Evolutionary conservation across 35 echinoderm and acorn worm genomes (phyloP).

Genomic region (Nesometra sesokonis): DNA sequence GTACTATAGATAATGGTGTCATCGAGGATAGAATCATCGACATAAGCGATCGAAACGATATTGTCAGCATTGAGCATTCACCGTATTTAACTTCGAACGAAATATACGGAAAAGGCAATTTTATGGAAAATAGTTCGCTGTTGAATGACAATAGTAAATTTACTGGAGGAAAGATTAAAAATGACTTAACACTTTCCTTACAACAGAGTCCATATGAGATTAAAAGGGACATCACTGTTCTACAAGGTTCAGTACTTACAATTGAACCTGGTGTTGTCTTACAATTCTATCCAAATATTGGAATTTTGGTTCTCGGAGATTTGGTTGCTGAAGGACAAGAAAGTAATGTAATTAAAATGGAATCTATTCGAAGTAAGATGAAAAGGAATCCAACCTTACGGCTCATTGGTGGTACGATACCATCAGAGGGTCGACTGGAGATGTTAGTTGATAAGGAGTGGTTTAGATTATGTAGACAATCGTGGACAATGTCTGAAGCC

Average conservation of each 20-base stretch:
- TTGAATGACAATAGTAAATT: neutral
- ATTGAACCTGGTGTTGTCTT: neutral
- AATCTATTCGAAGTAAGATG: neutral
- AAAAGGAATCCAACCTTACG: neutral
- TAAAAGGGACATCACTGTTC: neutral
- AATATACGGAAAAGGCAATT: neutral
- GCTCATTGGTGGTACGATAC: neutral
- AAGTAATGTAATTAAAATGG: neutral
- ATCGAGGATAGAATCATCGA: neutral
- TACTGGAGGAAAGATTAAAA: neutral
- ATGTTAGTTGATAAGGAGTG: neutral
- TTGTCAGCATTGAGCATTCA: neutral
- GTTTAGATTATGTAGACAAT: neutral
- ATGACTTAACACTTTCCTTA: neutral
- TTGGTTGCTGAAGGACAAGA: neutral
- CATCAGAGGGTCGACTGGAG: neutral
- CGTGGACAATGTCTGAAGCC: neutral
- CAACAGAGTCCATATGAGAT: neutral
- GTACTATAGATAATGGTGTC: neutral
- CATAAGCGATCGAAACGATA: neutral
- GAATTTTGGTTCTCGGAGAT: neutral
- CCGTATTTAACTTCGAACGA: neutral
- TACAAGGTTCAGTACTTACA: neutral
- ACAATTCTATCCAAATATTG: neutral
- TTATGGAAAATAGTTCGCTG: neutral